phyloP scores from a whole-genome alignment of 1,140 invertebrate species.

The Procambarus virginalis region DNA sequence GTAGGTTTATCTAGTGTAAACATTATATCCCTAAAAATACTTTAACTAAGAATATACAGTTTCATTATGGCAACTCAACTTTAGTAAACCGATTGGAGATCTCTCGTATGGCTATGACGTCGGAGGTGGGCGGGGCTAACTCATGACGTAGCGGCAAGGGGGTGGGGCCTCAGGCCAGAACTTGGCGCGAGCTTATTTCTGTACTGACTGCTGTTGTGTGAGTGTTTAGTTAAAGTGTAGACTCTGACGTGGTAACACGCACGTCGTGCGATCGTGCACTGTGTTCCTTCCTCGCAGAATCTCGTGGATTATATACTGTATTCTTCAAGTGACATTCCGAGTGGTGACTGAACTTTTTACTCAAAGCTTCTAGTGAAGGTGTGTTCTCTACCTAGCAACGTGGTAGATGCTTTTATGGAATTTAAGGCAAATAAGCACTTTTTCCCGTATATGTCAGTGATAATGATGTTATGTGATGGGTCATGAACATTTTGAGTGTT shows the following conservation, averaged over 20 bases:
- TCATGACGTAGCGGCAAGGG: background rate
- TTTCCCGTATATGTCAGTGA: background rate
- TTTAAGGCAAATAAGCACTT: background rate
- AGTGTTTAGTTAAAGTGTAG: conserved; percentile 42
- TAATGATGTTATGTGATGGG: background rate
- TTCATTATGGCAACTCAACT: conserved; percentile 2
- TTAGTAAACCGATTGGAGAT: background rate
- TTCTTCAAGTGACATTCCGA: conserved; percentile 1
- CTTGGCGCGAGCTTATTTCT: conserved; percentile 12
- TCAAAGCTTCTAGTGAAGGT: background rate
- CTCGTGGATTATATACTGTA: background rate
- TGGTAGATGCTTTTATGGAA: background rate
- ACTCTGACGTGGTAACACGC: conserved; percentile 29
- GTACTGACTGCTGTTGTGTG: conserved; percentile 21
- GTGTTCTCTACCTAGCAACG: background rate
- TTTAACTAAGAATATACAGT: background rate
- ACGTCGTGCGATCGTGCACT: conserved; percentile 17
- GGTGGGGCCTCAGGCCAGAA: background rate
- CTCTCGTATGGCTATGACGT: background rate
- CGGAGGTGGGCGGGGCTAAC: background rate
- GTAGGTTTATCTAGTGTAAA: background rate
- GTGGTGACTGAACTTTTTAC: background rate
- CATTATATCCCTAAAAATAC: background rate
- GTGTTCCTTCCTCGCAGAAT: background rate
- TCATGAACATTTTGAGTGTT: background rate